Conservation (phyloP, 1,140 invertebrate genomes). For the Musca domestica region DNA sequence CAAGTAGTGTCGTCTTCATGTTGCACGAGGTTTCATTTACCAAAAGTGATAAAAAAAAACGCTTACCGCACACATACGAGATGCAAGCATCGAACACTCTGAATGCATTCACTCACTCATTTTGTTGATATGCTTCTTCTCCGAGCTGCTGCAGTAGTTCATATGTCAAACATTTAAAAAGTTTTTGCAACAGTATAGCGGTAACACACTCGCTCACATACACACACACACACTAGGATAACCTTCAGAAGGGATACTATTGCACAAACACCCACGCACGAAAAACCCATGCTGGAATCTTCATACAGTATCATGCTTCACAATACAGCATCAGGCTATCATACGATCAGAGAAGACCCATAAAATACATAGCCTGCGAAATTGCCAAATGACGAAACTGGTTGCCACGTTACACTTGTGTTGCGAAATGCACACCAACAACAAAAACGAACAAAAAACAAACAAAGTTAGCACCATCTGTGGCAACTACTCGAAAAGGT, state of each 20-base stretch:
- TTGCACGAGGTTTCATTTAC: conserved; percentile 16
- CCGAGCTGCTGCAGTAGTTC: not conserved
- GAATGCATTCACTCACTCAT: not conserved
- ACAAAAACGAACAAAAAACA: not conserved
- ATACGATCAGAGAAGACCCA: conserved; percentile 3
- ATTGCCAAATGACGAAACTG: not conserved
- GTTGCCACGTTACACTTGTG: conserved; percentile 15
- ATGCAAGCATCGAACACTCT: no score
- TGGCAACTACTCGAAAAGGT: not conserved
- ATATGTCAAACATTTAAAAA: conserved; percentile 14
- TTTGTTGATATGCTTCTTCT: not conserved
- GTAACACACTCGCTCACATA: not conserved
- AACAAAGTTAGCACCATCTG: no score
- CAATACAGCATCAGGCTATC: not conserved
- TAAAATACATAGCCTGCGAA: not conserved
- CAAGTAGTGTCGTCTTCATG: not conserved
- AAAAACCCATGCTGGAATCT: not conserved
- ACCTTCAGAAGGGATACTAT: no score
- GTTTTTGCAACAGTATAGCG: not conserved
- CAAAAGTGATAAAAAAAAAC: conserved; percentile 21
- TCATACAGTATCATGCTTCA: not conserved
- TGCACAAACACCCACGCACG: not conserved
- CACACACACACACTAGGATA: not conserved
- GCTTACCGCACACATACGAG: not conserved
- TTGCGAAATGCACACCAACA: conserved; percentile 3